Conservation (phyloP, 2,113 vertebrate species). For the Petroica traversi region DNA sequence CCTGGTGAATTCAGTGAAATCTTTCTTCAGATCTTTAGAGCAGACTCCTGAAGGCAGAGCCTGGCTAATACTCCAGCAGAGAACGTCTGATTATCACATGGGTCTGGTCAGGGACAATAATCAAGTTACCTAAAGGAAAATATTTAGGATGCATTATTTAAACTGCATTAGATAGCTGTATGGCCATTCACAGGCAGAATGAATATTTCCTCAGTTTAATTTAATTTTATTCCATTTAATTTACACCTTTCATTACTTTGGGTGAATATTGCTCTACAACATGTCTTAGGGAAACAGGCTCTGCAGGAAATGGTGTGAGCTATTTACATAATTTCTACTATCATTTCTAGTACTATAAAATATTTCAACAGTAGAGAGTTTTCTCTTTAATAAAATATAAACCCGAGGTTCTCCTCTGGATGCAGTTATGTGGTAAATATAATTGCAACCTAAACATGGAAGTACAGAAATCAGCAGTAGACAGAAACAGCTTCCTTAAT, state of each 20-base stretch:
- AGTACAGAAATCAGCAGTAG: background rate
- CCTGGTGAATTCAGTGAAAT: background rate
- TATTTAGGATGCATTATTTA: conserved; percentile 5
- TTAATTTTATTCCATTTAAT: conserved; percentile 11
- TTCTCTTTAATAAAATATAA: background rate
- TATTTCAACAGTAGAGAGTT: background rate
- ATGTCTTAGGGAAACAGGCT: background rate
- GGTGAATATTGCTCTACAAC: background rate
- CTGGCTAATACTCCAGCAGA: background rate
- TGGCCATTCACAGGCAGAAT: background rate
- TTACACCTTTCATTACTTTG: background rate
- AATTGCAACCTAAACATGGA: background rate
- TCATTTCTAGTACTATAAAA: background rate
- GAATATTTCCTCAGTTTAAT: conserved; percentile 24
- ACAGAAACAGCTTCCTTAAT: background rate
- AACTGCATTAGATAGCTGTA: background rate
- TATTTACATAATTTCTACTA: background rate
- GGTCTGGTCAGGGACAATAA: background rate
- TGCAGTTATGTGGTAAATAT: background rate
- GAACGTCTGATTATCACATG: background rate
- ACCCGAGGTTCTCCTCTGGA: background rate
- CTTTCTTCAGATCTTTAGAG: background rate
- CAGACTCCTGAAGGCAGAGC: background rate
- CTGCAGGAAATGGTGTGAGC: background rate
- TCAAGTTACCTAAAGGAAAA: conserved; percentile 4